Base-by-base conservation (phyloP, 2,888 invertebrate genomes). In the Parascotia fuliginaria region DNA sequence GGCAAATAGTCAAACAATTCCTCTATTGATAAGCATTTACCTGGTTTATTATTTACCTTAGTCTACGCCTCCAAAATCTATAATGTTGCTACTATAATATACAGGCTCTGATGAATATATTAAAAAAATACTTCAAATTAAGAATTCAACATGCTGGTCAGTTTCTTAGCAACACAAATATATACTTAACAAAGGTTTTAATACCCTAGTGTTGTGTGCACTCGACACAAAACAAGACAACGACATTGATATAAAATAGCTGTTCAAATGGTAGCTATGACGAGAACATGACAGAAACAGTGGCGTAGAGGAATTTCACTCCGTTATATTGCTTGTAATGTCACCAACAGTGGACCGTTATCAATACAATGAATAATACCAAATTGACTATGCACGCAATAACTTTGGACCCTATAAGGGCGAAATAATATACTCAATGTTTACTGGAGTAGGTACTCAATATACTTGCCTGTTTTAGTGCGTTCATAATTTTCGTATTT, bases 261-360 rank as follows among this genome's bases (percentile, higher is more conserved):
- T 67, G 60, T 65, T 52, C 73, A 68, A 65, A 70, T 77, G 79
- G 79, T 83, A 79, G 79, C 75, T 72, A 74, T 78, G 77, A 80
- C 78, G 67, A 75, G 63, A 65, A 87, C 87, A 85, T 75, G 88
- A 80, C 87, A 82, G 75, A 69, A 76, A 85, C 89, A 84, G 65
- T 73, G 77, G 67, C 76, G 73, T 61, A 60, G 55, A 72, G 79
- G 76, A 78, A 79, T 85, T 81, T 83, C 76, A 81, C 82, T 77
- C 85, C 81, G 84, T 83, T 85, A 81, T 63, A 71, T 72, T 60
- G 70, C 77, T 66, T 78, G 82, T 83, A 78, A 68, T 66, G 57
- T 75, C 65, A 64, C 71, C 70, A 68, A 71, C 56, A 47, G 60
- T 73, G 69, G 70, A 67, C 66, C 55, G 67, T 72, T 79, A 79